These are phyloP conservation scores for Drosophila limbata DNA, from an alignment of 2,888 invertebrate species.

Conservation along the genomic window DNA sequence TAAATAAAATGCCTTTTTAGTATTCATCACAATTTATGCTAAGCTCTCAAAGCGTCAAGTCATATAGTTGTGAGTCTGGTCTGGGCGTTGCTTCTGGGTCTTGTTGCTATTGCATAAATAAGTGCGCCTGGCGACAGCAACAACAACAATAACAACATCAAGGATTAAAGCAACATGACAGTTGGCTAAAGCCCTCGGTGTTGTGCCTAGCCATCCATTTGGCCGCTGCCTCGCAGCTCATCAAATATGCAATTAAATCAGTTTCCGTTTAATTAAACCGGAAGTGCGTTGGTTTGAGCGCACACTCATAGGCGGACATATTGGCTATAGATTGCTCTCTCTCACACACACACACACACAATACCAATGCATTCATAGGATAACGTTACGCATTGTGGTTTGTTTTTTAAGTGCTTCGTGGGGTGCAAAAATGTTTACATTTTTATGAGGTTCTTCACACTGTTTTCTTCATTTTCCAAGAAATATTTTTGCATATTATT, in stretches of 20 bases:
- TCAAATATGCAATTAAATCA: constrained; percentile 85
- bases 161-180: constrained; percentile 34
- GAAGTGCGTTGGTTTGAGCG: constrained; percentile 77
- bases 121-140: constrained; percentile 47
- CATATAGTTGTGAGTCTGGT: constrained; percentile 50
- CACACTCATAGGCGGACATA: constrained; percentile 25
- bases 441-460: constrained; percentile 68
- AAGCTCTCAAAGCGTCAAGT: constrained; percentile 78
- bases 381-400: constrained; percentile 56
- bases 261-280: constrained; percentile 85
- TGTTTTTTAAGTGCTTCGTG: constrained; percentile 70
- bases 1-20: constrained; percentile 83
- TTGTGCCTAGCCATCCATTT: constrained; percentile 62
- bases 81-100: constrained; percentile 37
- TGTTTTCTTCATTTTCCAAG: constrained; percentile 22
- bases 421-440: constrained; percentile 64
- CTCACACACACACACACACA: background rate
- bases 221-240: constrained; percentile 74
- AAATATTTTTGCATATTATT: constrained; percentile 69
- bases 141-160: constrained; percentile 18
- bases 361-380: constrained; percentile 13
- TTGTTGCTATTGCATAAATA: constrained; percentile 60
- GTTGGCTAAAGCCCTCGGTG: constrained; percentile 29
- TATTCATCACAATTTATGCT: constrained; percentile 84
- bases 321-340: constrained; percentile 30